Base-by-base conservation (phyloP, 2,797 vertebrate species). In the Epinephelus coioides region DNA sequence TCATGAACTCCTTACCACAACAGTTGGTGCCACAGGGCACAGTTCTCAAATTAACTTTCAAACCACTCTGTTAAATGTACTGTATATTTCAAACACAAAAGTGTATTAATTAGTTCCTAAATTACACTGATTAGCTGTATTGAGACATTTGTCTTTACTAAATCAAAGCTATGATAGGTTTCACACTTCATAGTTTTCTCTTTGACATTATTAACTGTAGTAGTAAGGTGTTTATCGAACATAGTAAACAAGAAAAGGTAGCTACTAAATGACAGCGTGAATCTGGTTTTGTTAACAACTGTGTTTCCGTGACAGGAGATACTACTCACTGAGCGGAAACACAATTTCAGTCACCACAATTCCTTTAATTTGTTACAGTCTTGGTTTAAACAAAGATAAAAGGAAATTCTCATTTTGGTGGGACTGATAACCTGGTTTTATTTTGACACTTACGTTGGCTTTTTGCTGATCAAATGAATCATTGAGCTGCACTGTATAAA, bases 81-180 rank as follows among this genome's bases (percentile, higher is more conserved):
- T 18, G 3, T 61, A 55, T 56, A 30, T 51, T 62, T 56, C 2
- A 62, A 44, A 60, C 15, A 75, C 46, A 59, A 5, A 50, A 61
- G 56, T 15, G 38, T 30, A 47, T 34, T 25, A 8, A 68, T 0
- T 34, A 51, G 8, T 23, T 72, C 13, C 21, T 63, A 43, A 55
- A 60, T 25, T 21, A 68, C 15, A 40, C 27, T 0, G 23, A 21
- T 56, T 19, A 46, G 30, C 27, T 73, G 15, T 27, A 38, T 2
- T 67, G 15, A 62, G 19, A 46, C 34, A 49, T 46, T 49, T 55
- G 13, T 15, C 4, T 65, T 73, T 21, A 46, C 15, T 61, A 38
- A 40, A 27, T n/a, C 44, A 61, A 30, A 64, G n/a, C n/a, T 54
- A 18, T 5, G 8, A 49, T 13, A 57, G 13, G 4, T 27, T 49